phyloP scores from a whole-genome alignment of 2,888 invertebrate genomes.

The Agrilus cyanescens region DNA sequence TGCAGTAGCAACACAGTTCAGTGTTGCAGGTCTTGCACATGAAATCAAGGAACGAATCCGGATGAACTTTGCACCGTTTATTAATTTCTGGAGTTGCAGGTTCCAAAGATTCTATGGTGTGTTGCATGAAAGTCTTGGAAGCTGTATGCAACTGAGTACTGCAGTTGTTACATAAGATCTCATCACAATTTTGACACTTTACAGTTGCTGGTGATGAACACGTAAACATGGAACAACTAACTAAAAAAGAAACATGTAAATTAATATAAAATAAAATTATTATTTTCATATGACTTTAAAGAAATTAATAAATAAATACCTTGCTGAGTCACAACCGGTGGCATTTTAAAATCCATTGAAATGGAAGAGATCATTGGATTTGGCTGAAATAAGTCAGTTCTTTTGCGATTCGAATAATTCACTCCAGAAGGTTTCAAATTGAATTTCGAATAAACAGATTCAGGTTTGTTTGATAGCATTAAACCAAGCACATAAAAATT shows the following conservation, averaged over 20 bases:
- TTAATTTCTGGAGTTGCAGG: slow-evolving; percentile 11
- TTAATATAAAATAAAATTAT: too few species aligned
- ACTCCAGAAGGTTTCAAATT: slow-evolving; percentile 14
- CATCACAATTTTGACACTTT: slow-evolving; percentile 25
- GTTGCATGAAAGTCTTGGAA: slow-evolving; percentile 25
- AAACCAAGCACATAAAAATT: slow-evolving; percentile 32
- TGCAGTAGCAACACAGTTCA: slow-evolving; percentile 35
- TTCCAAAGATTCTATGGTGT: slow-evolving; percentile 5
- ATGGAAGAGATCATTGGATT: neutral
- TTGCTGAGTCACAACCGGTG: too few species aligned
- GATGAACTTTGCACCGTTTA: slow-evolving; percentile 26
- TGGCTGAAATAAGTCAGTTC: neutral
- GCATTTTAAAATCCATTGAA: too few species aligned
- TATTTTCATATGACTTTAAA: too few species aligned
- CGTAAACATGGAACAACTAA: slow-evolving; percentile 14
- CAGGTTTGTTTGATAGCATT: slow-evolving; percentile 17
- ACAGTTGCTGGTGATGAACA: slow-evolving; percentile 23
- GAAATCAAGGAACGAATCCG: slow-evolving; percentile 26
- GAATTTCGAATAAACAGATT: slow-evolving; percentile 2
- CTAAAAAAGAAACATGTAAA: slow-evolving; percentile 6
- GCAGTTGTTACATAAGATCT: slow-evolving; percentile 25
- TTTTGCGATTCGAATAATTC: neutral
- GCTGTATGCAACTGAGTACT: slow-evolving; percentile 28
- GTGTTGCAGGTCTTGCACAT: slow-evolving; percentile 33
- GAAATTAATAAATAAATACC: too few species aligned